These are phyloP conservation scores for Porphyrio hochstetteri DNA, from an alignment of 2,113 vertebrate genomes.

Conservation along the genomic window DNA sequence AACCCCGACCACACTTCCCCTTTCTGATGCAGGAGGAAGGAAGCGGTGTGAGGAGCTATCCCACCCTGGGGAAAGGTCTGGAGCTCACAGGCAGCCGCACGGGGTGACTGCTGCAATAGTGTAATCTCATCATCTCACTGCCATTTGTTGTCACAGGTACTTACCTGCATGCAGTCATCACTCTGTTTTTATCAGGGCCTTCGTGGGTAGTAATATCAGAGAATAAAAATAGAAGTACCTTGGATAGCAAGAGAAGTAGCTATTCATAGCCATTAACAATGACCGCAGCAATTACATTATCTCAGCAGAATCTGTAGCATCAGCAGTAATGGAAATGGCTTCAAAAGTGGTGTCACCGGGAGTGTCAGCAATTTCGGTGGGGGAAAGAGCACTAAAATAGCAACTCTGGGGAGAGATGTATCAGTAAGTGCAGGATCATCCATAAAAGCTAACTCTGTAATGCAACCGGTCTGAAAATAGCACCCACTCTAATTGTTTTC, in stretches of 20 bases:
- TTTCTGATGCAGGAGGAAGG: not conserved
- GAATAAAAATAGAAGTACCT: not conserved
- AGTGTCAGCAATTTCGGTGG: not conserved
- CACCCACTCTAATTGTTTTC: not conserved
- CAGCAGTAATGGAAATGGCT: constrained; percentile 2
- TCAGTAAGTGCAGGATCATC: not conserved
- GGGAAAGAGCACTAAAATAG: not conserved
- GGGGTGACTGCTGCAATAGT: fast-evolving
- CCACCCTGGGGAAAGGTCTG: not conserved
- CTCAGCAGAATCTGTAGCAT: not conserved
- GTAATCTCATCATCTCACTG: not conserved
- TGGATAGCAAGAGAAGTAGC: not conserved
- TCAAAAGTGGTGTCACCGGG: not conserved
- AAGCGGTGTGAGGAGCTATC: fast-evolving
- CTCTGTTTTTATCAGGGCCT: not conserved
- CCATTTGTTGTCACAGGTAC: not conserved
- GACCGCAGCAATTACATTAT: not conserved
- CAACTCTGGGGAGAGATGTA: not conserved
- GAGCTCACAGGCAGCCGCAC: not conserved
- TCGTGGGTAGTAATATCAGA: not conserved
- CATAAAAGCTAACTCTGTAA: not conserved
- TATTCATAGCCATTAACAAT: not conserved
- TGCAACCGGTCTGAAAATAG: not conserved
- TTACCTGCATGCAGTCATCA: not conserved
- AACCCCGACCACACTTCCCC: not conserved